Evolutionary conservation across 2,113 vertebrate genomes (phyloP), one percentile per base, ranked within the genome.

Genomic region (Poicephalus gulielmi): DNA sequence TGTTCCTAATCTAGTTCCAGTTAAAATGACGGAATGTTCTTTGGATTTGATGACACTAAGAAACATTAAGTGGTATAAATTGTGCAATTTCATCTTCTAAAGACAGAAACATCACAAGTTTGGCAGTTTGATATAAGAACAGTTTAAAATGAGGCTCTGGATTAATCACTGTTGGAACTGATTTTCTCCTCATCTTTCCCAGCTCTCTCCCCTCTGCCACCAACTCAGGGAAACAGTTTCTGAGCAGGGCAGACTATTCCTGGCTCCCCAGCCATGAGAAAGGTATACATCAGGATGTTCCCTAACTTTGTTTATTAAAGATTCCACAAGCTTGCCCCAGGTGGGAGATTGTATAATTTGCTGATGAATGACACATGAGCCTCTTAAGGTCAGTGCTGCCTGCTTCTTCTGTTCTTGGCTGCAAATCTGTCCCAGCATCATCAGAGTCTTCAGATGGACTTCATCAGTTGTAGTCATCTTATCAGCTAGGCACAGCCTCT

Each of bases 401-500:
- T 91, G 76, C 91, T 88, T 55, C 95, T 35, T 25, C 92, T 15
- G 7, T 46, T 84, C 87, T 89, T 95, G 92, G 85, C 89, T 96
- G 46, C 85, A 98, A 97, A 97, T 96, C 88, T 90, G 86, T 93
- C 85, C 88, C 94, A 94, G 92, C 84, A 92, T 90, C 97, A 94
- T 95, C 95, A 94, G 80, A 71, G 57, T 95, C 55, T 96, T 97
- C 96, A 98, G 96, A 95, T 98, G 93, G 95, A 97, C 96, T 95
- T 97, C 97, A 98, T 98, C 97, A 87, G 83, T 64, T 97, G 84
- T 94, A 96, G 96, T 90, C 93, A 97, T 98, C 97, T 98, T 98
- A 98, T 98, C 98, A 98, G 97, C 86, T 89, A 95, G 88, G 95
- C 96, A 97, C 98, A 98, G 97, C 88, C 94, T 98, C 91, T 97